Evolutionary conservation across 92 coral and sea anemone genomes (phyloP), one percentile per base, ranked within the genome.

Genomic region (Parazoanthus darwini): DNA sequence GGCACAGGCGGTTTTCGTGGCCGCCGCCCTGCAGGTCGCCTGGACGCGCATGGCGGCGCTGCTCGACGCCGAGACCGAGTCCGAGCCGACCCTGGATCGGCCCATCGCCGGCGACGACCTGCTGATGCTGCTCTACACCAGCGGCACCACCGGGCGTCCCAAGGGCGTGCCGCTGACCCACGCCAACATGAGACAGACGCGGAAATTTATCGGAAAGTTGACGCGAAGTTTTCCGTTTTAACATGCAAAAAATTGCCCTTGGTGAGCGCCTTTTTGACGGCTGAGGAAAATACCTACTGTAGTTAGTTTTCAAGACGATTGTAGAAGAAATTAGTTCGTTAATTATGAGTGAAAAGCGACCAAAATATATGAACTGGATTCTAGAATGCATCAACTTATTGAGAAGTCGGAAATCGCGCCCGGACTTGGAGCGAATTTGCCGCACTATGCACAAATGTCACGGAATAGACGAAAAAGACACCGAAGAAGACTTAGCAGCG

Each of bases 401-500:
- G 85, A 93, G 98, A 86, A 95, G 96, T 94, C 98, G 99, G 80
- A 97, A 96, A 97, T 97, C 99, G 39, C 92, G 98, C 68, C 98
- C 99, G 88, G 99, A 97, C 96, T 92, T 97, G 75, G 99, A 97
- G 87, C 96, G 99, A 84, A 97, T 97, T 58, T 97, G 99, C 87
- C 96, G 99, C 88, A 97, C 98, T 13, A 97, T 97, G 99, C 95
- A 89, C 39, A 97, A 97, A 88, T 97, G 99, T 92, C 99, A 97
- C 91, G 99, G 98, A 90, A 93, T 97, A 25, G 90, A 93, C 67
- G 96, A 97, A 71, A 93, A 91, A 88, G 99, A 97, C 82, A 95
- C 99, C 39, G 98, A 95, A 70, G 96, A 92, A 56, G 99, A 97
- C 79, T 71, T 97, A 72, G 93, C 95, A 91, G 96, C 96, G 74